These are phyloP conservation scores for Chrysolina americana DNA, from an alignment of 2,888 invertebrate species.

Conservation along the genomic window DNA sequence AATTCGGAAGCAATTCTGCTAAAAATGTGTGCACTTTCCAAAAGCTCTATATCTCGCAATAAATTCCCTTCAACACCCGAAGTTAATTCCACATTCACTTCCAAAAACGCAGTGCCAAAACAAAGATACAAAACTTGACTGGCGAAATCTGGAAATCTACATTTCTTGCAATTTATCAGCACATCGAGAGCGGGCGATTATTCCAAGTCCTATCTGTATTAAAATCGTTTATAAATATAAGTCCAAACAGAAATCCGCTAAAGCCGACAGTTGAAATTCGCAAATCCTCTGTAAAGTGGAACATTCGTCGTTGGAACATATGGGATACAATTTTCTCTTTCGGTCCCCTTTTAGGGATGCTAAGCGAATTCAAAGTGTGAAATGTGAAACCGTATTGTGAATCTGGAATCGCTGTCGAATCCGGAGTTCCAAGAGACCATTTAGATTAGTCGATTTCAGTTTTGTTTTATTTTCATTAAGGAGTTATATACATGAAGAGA, in stretches of 20 bases:
- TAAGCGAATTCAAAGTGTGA: slow-evolving; percentile 12
- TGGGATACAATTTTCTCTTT: slow-evolving; percentile 1
- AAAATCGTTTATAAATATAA: slow-evolving; percentile 8
- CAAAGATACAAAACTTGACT: background rate
- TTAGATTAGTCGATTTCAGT: slow-evolving; percentile 1
- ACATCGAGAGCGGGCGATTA: slow-evolving; percentile 5
- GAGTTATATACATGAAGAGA: background rate
- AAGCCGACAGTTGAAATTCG: slow-evolving; percentile 19
- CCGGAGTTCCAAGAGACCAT: background rate
- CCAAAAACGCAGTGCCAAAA: background rate
- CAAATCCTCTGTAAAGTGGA: slow-evolving; percentile 13
- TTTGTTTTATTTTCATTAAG: background rate
- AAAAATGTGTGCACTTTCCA: no score
- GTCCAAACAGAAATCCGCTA: slow-evolving; percentile 1
- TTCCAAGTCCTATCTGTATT: background rate
- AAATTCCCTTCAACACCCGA: background rate
- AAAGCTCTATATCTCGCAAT: background rate
- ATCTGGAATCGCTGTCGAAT: background rate
- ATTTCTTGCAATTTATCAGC: background rate
- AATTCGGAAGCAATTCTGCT: no score
- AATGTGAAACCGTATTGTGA: slow-evolving; percentile 11
- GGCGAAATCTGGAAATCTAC: background rate
- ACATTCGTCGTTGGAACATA: slow-evolving; percentile 10
- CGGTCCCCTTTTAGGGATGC: background rate
- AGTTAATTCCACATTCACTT: background rate